Conservation (phyloP, 1,140 invertebrate species). For the Belonocnema kinseyi region DNA sequence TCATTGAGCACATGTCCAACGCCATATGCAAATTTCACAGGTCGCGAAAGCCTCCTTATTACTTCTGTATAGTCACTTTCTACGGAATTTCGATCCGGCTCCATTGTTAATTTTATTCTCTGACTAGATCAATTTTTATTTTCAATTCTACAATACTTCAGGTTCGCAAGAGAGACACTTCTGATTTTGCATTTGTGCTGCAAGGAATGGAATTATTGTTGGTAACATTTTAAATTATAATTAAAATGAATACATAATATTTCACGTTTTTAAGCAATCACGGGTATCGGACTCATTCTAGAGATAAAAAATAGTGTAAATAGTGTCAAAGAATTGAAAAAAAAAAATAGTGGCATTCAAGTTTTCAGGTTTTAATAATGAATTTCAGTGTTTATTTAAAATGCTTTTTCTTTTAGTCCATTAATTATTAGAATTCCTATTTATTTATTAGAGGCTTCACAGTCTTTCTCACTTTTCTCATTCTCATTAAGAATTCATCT, state of each 20-base stretch:
- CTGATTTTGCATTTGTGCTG: background rate
- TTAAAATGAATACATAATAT: constrained; percentile 24
- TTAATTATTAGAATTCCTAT: no score
- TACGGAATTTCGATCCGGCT: constrained; percentile 42
- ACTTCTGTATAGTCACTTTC: constrained; percentile 62
- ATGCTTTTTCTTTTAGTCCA: no score
- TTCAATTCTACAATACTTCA: background rate
- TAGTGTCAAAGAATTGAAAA: no score
- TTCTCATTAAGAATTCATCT: no score
- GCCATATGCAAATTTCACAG: constrained; percentile 65
- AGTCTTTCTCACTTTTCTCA: no score
- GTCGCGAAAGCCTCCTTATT: constrained; percentile 51
- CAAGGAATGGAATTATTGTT: background rate
- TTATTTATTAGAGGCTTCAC: no score
- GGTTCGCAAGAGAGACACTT: background rate
- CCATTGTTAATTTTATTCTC: constrained; percentile 43
- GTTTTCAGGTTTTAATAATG: no score
- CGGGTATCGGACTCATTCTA: no score
- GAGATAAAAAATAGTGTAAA: no score
- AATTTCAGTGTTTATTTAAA: no score
- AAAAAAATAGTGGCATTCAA: no score
- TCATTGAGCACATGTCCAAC: constrained; percentile 92
- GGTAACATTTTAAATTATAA: background rate
- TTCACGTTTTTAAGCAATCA: background rate
- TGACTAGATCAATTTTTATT: background rate